Base-by-base conservation (phyloP, 2,888 invertebrate genomes). In the Cryptosula pallasiana region DNA sequence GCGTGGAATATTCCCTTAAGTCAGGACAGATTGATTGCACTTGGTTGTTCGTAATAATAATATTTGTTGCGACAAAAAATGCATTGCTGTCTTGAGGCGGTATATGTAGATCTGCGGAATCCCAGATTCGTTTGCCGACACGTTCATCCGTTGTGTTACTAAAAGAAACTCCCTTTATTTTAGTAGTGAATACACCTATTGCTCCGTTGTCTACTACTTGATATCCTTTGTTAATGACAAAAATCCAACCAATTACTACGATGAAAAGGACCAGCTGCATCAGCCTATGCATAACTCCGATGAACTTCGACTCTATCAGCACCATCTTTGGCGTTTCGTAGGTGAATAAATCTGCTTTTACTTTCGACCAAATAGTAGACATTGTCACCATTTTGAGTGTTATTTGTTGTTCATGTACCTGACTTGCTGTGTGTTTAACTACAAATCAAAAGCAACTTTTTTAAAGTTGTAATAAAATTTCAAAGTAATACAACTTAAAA, bases 321-420 rank as follows among this genome's bases (percentile, higher is more conserved):
- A 86, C 86, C 72, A 87, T 85, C 79, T 83, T 84, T 0, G 86
- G 86, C 0, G 86, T 86, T 75, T 86, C 85, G 77, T 86, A 86
- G 73, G 85, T 84, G 76, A 86, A 35, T 5, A 69, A 55, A 55
- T 55, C n/a, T n/a, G n/a, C n/a, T n/a, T n/a, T n/a, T n/a, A n/a
- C n/a, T n/a, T n/a, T n/a, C n/a, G n/a, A n/a, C n/a, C n/a, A n/a
- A n/a, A n/a, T n/a, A n/a, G n/a, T n/a, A n/a, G n/a, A n/a, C n/a
- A n/a, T n/a, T n/a, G n/a, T n/a, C n/a, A n/a, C n/a, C n/a, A n/a
- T n/a, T n/a, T n/a, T n/a, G n/a, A n/a, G n/a, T n/a, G n/a, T n/a
- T n/a, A n/a, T n/a, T n/a, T n/a, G n/a, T n/a, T n/a, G n/a, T n/a
- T n/a, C n/a, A n/a, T n/a, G n/a, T n/a, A n/a, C n/a, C n/a, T n/a